Evolutionary conservation across 2,113 vertebrate species (phyloP), one percentile per base, ranked within the genome.

Genomic region (Rhegmatorhina hoffmannsi): DNA sequence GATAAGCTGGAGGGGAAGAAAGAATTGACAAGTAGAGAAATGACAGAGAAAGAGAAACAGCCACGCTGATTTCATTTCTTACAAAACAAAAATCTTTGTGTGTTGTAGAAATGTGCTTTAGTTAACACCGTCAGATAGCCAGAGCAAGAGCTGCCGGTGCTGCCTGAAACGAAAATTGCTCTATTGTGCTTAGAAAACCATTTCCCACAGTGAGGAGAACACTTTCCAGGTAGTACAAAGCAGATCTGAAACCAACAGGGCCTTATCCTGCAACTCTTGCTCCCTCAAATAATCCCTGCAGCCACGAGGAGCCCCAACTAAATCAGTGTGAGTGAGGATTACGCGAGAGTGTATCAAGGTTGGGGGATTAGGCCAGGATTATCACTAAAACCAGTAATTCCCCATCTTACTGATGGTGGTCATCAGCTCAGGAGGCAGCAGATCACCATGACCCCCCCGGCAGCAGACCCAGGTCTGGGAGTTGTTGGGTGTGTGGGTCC

Each of bases 11-110:
- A 94, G 86, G 85, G 69, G 87, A 92, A 87, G 75, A 95, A 96
- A 95, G 66, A 96, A 95, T 88, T 95, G 95, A 94, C 94, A 92
- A 97, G 93, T 78, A 95, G 90, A 96, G 92, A 97, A 95, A 74
- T 76, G 84, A 96, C 88, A 94, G 95, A 95, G 92, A 78, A 93
- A 94, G 89, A 94, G 94, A 94, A 84, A 49, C 80, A 96, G 66
- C 72, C 53, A 97, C 77, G 52, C 79, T 86, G 92, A 96, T 97
- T 95, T 95, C 68, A 96, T 95, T 97, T 92, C 89, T 80, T 94
- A 95, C 84, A 80, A 96, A 95, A 76, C 95, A 89, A 96, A 95
- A 96, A 85, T 93, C 79, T 92, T 87, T 88, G 76, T 85, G 85
- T 95, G 86, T 55, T 94, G 66, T 40, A 91, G 73, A 95, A 84